phyloP scores from a whole-genome alignment of 1,140 invertebrate genomes.

The Drosophila sp. region DNA sequence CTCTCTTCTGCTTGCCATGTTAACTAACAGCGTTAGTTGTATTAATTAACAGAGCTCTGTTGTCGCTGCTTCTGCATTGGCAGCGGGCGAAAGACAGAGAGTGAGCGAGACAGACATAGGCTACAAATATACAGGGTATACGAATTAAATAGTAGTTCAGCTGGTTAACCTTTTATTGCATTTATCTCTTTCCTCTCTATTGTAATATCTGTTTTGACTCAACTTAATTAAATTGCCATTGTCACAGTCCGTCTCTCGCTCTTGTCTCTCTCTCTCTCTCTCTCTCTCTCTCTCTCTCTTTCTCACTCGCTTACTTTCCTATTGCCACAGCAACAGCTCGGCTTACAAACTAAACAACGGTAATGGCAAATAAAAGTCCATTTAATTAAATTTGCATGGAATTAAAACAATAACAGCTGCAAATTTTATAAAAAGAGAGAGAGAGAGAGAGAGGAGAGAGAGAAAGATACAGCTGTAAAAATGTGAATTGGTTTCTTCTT shows the following conservation, averaged over 20 bases:
- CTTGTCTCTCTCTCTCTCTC: neutral
- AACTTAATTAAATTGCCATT: conserved; percentile 50
- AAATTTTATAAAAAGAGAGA: conserved; percentile 4
- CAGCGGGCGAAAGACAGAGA: neutral
- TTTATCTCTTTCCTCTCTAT: conserved; percentile 4
- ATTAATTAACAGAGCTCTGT: no score
- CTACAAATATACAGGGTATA: conserved; percentile 45
- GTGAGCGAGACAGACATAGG: neutral
- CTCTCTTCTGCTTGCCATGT: no score
- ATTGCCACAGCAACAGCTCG: conserved; percentile 23
- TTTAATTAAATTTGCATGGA: conserved; percentile 46
- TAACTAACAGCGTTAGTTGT: no score
- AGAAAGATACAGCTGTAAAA: conserved; percentile 40
- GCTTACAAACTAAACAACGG: conserved; percentile 43
- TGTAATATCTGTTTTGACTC: conserved; percentile 19
- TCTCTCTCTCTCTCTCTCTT: neutral
- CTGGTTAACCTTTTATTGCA: conserved; percentile 32
- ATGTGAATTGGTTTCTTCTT: neutral
- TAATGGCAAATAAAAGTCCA: conserved; percentile 24
- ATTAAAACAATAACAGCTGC: conserved; percentile 42
- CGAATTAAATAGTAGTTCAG: conserved; percentile 14
- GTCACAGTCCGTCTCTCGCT: neutral
- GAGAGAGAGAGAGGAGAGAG: conserved; percentile 36
- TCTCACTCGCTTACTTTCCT: neutral
- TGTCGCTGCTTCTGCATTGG: neutral